Conservation (phyloP, 2,888 invertebrate species). For the Parnassius orleans region DNA sequence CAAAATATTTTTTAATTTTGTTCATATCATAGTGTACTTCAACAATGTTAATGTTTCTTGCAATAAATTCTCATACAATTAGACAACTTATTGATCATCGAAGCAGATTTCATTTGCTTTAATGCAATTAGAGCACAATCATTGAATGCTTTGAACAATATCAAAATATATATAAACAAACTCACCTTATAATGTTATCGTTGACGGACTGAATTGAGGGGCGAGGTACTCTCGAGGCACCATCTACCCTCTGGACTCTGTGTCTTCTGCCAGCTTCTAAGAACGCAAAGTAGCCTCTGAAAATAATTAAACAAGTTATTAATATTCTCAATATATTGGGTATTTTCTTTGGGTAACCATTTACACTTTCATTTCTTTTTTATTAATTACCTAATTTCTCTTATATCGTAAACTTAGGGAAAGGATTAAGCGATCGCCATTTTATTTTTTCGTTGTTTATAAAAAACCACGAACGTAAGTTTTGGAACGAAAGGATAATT, state of each 20-base stretch:
- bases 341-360: no score
- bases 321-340: no score
- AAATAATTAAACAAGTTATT: neutral
- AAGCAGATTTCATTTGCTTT: conserved; percentile 31
- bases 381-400: no score
- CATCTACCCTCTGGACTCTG: conserved; percentile 82
- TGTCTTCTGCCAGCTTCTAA: conserved; percentile 89
- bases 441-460: no score
- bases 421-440: no score
- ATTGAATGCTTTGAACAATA: conserved; percentile 31
- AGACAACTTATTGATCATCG: conserved; percentile 38
- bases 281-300: conserved; percentile 93
- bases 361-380: no score
- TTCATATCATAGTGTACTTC: conserved; percentile 34
- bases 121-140: conserved; percentile 45
- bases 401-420: no score
- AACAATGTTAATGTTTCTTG: conserved; percentile 29
- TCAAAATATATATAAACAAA: conserved; percentile 7
- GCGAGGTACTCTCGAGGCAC: conserved; percentile 76
- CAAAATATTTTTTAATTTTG: conserved; percentile 2
- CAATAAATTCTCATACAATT: conserved; percentile 29
- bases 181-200: conserved; percentile 85
- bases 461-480: no score
- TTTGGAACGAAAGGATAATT: no score
- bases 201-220: conserved; percentile 85